Evolutionary conservation across 2,113 vertebrate genomes (phyloP).

Genomic region (Oncorhynchus gorbuscha): DNA sequence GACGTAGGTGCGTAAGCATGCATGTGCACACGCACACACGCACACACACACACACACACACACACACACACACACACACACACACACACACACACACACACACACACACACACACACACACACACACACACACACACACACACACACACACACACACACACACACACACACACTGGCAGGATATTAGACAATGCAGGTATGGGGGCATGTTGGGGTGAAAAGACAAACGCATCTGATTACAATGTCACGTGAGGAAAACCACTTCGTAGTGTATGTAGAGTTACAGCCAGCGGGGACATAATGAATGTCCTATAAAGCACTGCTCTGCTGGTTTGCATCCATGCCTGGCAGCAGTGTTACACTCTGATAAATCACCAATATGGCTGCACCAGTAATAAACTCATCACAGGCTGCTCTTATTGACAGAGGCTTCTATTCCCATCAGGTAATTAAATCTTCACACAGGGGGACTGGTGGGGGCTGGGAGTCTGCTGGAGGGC

Average conservation of each 20-base stretch:
- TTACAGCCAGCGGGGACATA: conserved; percentile 24
- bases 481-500: not conserved
- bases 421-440: conserved; percentile 26
- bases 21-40: no score
- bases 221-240: conserved; percentile 17
- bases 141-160: no score
- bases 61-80: not conserved
- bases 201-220: not conserved
- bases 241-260: conserved; percentile 35
- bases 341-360: conserved; percentile 23
- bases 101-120: no score
- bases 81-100: not conserved
- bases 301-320: conserved; percentile 19
- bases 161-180: not conserved
- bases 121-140: no score
- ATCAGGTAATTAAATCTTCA: conserved; percentile 36
- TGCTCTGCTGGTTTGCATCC: not conserved
- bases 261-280: not conserved
- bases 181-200: not conserved
- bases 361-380: conserved; percentile 40
- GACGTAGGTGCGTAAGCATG: not conserved
- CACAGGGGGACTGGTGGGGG: not conserved
- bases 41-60: no score
- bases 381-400: conserved; percentile 34
- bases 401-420: conserved; percentile 37